Evolutionary conservation across 2,797 vertebrate species (phyloP), one percentile per base, ranked within the genome.

Genomic region (Alauda arvensis): DNA sequence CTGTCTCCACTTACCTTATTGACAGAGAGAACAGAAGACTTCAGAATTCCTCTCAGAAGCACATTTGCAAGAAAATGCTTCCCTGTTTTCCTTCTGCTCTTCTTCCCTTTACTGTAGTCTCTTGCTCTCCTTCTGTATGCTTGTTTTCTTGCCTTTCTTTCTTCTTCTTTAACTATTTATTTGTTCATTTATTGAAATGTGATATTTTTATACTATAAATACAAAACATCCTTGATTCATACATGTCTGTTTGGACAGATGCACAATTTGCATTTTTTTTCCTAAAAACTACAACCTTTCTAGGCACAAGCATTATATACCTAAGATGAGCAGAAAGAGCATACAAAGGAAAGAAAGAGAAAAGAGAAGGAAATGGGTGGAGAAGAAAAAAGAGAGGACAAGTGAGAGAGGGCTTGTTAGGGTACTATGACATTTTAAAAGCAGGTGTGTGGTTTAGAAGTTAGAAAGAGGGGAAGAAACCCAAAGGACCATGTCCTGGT

Each of bases 1-100:
- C 55, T 77, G 51, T 77, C 61, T 59, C 53, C 43, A 31, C 60
- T 88, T 92, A 81, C 46, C 25, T 83, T 34, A 29, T 5, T 40
- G 70, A 69, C 51, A 83, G 74, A 81, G 72, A 76, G 61, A 83
- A 74, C 49, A 83, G 63, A 81, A 90, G 71, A 28, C 24, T n/a
- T 45, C 34, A 77, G 40, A 75, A 74, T 59, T 83, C 63, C 40
- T 90, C 70, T 77, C 2, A 2, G 51, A 87, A 31, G 43, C 28
- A 43, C 52, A 49, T 81, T 81, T 89, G 34, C 75, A 66, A 77
- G 34, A 74, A 65, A 91, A 13, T 71, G 37, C 67, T 89, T 70
- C 67, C 53, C 37, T 85, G 26, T 79, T 88, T 83, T 43, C 69
- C 63, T 89, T 72, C 74, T 83, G 33, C 43, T 77, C 46, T 61